Conservation (phyloP, 1,140 invertebrate genomes). For the Phocides pigmalion region DNA sequence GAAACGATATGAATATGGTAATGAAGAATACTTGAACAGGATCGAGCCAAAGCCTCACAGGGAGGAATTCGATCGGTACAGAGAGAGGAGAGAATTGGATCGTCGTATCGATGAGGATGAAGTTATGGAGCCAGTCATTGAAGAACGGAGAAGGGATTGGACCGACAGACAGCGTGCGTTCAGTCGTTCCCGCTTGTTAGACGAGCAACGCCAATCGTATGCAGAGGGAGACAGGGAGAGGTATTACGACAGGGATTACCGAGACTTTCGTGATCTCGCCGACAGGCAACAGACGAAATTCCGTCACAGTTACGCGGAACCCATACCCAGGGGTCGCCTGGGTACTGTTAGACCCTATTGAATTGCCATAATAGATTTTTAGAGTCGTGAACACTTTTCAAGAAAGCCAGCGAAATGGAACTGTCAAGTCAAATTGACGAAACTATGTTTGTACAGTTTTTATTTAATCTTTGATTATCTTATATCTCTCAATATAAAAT, state of each 20-base stretch:
- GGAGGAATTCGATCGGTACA: constrained; percentile 68
- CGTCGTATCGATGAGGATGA: constrained; percentile 78
- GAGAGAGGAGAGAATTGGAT: constrained; percentile 68
- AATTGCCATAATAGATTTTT: constrained; percentile 75
- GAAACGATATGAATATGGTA: constrained; percentile 70
- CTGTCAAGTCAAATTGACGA: not conserved
- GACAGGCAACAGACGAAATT: constrained; percentile 76
- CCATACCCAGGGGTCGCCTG: constrained; percentile 76
- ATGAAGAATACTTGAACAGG: constrained; percentile 72
- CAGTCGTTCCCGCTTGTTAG: constrained; percentile 73
- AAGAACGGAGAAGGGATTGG: constrained; percentile 72
- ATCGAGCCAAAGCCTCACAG: constrained; percentile 68
- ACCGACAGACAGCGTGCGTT: constrained; percentile 74
- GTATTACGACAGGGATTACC: constrained; percentile 72
- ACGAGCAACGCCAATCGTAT: constrained; percentile 73
- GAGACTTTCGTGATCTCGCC: constrained; percentile 72
- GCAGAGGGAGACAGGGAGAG: constrained; percentile 74
- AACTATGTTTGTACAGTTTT: constrained; percentile 13
- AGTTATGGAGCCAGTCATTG: constrained; percentile 77
- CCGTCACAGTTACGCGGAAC: constrained; percentile 81
- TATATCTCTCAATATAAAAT: not conserved
- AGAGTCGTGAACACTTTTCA: constrained; percentile 12
- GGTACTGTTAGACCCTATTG: constrained; percentile 79
- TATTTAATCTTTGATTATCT: constrained; percentile 25
- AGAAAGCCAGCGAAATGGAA: not conserved